These are phyloP conservation scores for Dinomys branickii DNA, from an alignment of 2,113 vertebrate species.

Conservation along the genomic window DNA sequence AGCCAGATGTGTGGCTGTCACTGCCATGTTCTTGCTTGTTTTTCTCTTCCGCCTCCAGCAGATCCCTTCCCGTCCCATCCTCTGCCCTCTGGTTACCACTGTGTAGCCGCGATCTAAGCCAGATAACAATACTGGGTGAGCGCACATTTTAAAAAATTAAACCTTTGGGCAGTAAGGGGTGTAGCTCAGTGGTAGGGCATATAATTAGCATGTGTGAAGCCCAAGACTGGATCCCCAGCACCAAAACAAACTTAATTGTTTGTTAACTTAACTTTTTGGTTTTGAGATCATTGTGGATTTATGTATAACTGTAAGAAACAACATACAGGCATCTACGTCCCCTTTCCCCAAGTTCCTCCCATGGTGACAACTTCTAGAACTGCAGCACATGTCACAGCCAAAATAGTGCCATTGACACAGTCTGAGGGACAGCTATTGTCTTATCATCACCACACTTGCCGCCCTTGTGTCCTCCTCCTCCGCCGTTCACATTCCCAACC, in stretches of 20 bases:
- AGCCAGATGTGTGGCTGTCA: neutral
- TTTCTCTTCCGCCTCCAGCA: neutral
- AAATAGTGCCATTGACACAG: neutral
- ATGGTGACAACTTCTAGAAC: neutral
- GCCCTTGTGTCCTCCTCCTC: neutral
- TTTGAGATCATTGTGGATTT: neutral
- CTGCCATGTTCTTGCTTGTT: neutral
- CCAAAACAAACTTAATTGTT: neutral
- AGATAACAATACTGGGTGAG: neutral
- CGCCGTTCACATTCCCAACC: neutral
- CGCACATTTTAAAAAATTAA: neutral
- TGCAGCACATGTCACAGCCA: neutral
- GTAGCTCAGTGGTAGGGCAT: neutral
- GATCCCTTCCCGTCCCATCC: neutral
- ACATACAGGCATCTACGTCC: neutral
- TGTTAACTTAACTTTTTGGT: neutral
- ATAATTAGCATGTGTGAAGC: neutral
- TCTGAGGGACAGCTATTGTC: neutral
- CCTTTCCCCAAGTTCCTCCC: neutral
- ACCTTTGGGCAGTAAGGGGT: neutral
- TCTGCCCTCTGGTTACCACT: neutral
- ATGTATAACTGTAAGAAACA: neutral
- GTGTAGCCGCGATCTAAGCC: neutral
- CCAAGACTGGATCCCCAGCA: neutral
- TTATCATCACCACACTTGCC: neutral